Evolutionary conservation across 2,888 invertebrate genomes (phyloP).

Genomic region (Drosophila mercatorum): DNA sequence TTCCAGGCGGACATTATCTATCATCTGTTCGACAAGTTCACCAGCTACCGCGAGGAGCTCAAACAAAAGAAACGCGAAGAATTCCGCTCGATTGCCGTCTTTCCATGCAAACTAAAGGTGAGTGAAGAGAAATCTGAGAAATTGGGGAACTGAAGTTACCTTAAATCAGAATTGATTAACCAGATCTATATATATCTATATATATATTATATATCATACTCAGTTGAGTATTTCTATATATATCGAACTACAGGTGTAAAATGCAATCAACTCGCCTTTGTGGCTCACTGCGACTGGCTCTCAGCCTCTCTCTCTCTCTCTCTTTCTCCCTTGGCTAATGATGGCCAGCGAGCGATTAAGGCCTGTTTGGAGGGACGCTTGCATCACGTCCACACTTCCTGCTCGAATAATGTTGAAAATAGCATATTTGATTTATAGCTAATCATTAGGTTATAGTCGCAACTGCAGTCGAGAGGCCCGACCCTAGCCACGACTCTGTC

Average conservation of each 20-base stretch:
- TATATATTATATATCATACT: background rate
- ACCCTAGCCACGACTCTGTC: constrained; percentile 17
- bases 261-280: constrained; percentile 70
- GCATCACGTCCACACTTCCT: constrained; percentile 80
- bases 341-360: constrained; percentile 75
- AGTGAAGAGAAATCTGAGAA: constrained; percentile 44
- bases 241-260: constrained; percentile 81
- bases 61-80: constrained; percentile 96
- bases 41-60: constrained; percentile 94
- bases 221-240: constrained; percentile 17
- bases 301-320: background rate
- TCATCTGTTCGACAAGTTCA: constrained; percentile 99
- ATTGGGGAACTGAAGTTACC: background rate
- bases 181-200: background rate
- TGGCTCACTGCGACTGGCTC: constrained; percentile 35
- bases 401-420: constrained; percentile 80
- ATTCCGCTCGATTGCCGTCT: constrained; percentile 98
- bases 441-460: constrained; percentile 80
- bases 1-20: constrained; percentile 99
- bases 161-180: background rate
- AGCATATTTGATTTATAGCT: constrained; percentile 81
- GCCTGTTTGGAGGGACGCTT: constrained; percentile 62
- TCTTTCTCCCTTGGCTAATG: constrained; percentile 55
- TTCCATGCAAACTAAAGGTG: constrained; percentile 97
- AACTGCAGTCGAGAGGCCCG: constrained; percentile 20